phyloP scores from a whole-genome alignment of 2,113 vertebrate species.

The Tauraco erythrolophus region DNA sequence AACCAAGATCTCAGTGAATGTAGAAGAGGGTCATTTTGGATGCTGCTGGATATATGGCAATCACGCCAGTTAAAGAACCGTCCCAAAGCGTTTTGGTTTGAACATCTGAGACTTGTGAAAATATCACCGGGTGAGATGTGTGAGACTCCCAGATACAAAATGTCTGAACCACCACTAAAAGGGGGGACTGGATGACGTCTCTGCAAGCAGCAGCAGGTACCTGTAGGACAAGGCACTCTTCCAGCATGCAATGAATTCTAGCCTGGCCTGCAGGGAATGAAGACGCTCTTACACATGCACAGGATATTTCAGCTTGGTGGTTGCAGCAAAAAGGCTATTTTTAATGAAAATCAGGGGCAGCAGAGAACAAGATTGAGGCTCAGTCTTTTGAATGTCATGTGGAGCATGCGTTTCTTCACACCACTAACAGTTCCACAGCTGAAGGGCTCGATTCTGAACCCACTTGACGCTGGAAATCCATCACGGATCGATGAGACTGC shows the following conservation, averaged over 20 bases:
- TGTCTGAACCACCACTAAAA: background rate
- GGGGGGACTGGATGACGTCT: background rate
- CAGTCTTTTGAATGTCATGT: background rate
- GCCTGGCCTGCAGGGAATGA: background rate
- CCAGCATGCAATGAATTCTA: background rate
- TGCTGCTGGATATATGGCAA: background rate
- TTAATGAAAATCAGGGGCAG: background rate
- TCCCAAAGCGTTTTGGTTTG: background rate
- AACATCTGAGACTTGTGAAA: background rate
- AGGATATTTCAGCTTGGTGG: background rate
- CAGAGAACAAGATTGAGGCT: background rate
- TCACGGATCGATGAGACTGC: rapidly evolving
- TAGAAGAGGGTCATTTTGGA: background rate
- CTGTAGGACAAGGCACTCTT: background rate
- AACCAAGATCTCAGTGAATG: background rate
- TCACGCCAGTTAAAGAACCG: background rate
- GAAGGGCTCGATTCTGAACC: background rate
- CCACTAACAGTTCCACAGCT: background rate
- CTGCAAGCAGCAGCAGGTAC: background rate
- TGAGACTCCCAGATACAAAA: background rate
- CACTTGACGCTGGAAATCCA: background rate
- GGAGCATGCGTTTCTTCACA: background rate
- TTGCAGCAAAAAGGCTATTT: background rate
- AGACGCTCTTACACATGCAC: background rate
- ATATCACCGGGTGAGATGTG: background rate